Base-by-base conservation (phyloP, 2,113 vertebrate genomes). In the Apteryx owenii region DNA sequence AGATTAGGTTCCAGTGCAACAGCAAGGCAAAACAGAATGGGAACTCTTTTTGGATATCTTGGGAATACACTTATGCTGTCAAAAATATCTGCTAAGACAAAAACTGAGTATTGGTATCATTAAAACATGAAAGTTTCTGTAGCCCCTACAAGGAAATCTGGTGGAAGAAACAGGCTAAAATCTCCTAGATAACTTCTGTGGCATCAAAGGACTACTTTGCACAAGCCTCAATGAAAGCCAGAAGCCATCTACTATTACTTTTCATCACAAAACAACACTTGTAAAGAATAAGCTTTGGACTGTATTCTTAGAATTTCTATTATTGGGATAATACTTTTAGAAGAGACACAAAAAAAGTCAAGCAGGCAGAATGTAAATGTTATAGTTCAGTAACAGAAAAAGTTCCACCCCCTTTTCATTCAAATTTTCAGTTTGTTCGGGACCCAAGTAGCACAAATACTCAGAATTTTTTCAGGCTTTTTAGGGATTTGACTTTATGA, bases 371-470 rank as follows among this genome's bases (percentile, higher is more conserved):
- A 83, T 0, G 1, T 12, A 88, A 73, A 62, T 54, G 3, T 56
- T 89, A 44, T 2, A 26, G 9, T 23, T 50, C 71, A 51, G 10
- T 79, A 69, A 81, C 6, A 26, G 38, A 44, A 66, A 44, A 31
- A 13, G 6, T 23, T 60, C 18, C 56, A 48, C 50, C 17, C 26
- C 12, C 33, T 62, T 92, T 53, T 72, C 80, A 44, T 82, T 77
- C 16, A 73, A 48, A 62, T 75, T 70, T 64, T 82, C 72, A 48
- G 44, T 61, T 62, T 60, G 23, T 64, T 93, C 28, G 83, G 44
- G 71, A 66, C 3, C 3, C 17, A 29, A 29, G 62, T 18, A 56
- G 9, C 13, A 80, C 0, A 0, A 44, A 10, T 9, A 58, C 33
- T 68, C 9, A 31, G 6, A 1, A 11, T 42, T 90, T 56, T 80